Conservation (phyloP, 2,113 vertebrate species). For the Anthoscopus minutus region DNA sequence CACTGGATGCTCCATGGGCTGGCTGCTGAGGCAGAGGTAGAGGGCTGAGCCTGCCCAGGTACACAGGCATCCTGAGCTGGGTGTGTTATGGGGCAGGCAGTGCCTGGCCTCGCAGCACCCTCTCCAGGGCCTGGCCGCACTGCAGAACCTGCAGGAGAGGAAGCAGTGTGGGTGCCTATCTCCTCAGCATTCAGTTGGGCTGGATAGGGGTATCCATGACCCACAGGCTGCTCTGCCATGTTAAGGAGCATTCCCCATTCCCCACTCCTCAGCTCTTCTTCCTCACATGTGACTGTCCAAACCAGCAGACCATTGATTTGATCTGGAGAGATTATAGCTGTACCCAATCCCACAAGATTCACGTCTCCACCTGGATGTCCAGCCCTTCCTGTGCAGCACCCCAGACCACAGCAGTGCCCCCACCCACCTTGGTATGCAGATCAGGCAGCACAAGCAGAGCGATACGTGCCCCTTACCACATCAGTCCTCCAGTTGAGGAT, state of each 20-base stretch:
- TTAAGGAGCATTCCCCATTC: neutral
- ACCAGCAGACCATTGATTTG: neutral
- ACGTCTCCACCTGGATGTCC: fast-evolving
- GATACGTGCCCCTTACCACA: neutral
- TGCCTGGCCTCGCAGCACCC: neutral
- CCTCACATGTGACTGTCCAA: neutral
- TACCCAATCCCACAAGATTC: neutral
- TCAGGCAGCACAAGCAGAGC: fast-evolving
- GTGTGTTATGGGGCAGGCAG: neutral
- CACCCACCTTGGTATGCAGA: fast-evolving
- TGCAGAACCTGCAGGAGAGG: neutral
- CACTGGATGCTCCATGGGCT: neutral
- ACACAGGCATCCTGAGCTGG: fast-evolving
- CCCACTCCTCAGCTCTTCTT: neutral
- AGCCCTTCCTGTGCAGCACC: neutral
- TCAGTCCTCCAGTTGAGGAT: neutral
- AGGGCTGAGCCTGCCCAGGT: neutral
- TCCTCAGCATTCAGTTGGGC: neutral
- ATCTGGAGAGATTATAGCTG: neutral
- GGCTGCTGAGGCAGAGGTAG: neutral
- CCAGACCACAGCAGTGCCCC: fast-evolving
- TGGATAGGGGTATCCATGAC: neutral
- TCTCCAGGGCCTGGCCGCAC: neutral
- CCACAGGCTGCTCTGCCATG: neutral
- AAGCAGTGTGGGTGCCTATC: fast-evolving